These are phyloP conservation scores for Streptopelia turtur DNA, from an alignment of 2,797 vertebrate species.

Conservation along the genomic window DNA sequence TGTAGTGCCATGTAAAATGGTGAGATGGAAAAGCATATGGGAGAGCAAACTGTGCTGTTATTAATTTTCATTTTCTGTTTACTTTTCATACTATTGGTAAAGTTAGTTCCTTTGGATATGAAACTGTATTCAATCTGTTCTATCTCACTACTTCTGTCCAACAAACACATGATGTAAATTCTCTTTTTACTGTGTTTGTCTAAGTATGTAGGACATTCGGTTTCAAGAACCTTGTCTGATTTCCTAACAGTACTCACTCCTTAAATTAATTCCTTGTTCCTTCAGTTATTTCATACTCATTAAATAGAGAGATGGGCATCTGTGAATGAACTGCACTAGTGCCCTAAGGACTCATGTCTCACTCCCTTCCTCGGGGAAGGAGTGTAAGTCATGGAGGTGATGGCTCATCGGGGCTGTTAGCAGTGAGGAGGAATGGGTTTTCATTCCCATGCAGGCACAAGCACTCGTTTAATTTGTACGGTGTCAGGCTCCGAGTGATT, in stretches of 20 bases:
- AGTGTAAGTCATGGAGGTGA: neutral
- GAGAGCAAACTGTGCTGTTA: neutral
- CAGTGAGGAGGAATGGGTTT: neutral
- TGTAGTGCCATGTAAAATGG: neutral
- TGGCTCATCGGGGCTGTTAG: neutral
- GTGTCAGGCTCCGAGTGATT: neutral
- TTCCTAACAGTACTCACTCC: neutral
- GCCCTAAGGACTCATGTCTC: neutral
- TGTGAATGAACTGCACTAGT: neutral
- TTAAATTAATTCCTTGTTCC: neutral
- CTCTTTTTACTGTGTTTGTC: neutral
- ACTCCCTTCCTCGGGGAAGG: neutral
- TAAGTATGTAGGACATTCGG: neutral
- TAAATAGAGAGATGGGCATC: neutral
- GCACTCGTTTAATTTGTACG: neutral
- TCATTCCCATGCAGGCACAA: neutral
- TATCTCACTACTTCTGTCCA: neutral
- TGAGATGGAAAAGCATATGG: neutral
- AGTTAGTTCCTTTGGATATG: neutral
- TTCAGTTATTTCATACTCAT: neutral
- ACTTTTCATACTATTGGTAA: neutral
- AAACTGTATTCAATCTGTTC: neutral
- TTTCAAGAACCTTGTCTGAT: neutral
- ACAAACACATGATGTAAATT: neutral
- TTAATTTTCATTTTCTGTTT: neutral